A percentile compares a stretch with the other conserved stretches of the same genome.
Conservation (phyloP, 1,140 invertebrate genomes). For the Kradibia gibbosae region DNA sequence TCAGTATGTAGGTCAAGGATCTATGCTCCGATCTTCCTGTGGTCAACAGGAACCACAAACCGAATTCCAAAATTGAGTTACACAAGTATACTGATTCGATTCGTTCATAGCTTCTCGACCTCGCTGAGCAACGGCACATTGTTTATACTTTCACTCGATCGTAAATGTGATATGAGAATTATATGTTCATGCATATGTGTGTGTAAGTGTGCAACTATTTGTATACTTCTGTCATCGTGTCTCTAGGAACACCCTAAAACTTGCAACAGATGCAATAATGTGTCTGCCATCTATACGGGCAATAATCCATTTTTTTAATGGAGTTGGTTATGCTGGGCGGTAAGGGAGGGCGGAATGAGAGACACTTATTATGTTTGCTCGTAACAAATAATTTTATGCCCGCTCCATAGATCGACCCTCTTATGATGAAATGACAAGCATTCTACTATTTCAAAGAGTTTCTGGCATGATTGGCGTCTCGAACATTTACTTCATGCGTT, state of each 20-base stretch:
- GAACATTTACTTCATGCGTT: not conserved
- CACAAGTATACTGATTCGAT: not conserved
- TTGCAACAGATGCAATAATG: not conserved
- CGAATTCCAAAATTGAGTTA: slow-evolving; percentile 3
- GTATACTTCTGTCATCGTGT: not conserved
- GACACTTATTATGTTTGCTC: not conserved
- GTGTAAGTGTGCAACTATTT: too few relatives aligned
- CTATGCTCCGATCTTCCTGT: not conserved
- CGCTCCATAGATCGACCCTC: not conserved
- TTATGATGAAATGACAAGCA: not conserved
- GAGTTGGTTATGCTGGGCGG: not conserved
- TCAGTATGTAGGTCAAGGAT: not conserved
- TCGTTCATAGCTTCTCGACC: not conserved
- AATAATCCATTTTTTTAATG: not conserved
- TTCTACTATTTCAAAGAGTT: not conserved
- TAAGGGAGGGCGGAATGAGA: not conserved
- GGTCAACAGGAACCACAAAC: not conserved
- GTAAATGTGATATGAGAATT: not conserved
- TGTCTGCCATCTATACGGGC: not conserved
- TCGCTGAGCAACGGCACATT: not conserved
- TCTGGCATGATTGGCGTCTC: not conserved
- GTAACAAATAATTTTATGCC: not conserved
- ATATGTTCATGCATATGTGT: not conserved
- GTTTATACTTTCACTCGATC: not conserved
- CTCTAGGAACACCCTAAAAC: not conserved